Base-by-base conservation (phyloP, 2,113 vertebrate genomes). In the Copsychus sechellarum region DNA sequence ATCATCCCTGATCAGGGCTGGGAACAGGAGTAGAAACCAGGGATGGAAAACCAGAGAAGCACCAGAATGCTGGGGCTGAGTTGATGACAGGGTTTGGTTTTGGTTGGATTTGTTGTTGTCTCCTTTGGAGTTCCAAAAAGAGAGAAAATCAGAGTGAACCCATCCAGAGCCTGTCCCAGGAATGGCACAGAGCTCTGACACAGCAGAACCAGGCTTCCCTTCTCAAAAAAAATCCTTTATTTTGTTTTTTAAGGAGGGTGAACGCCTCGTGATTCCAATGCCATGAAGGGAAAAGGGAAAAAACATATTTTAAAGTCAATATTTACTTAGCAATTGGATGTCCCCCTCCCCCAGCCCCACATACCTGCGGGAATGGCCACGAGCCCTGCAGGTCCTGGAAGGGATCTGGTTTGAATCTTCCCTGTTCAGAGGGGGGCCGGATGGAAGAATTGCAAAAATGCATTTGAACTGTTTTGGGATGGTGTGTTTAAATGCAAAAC, bases 401-500 rank as follows among this genome's bases (percentile, higher is more conserved):
- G 54, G 58, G 83, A 51, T 86, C 96, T 96, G 89, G 93, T 96
- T 96, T 92, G 91, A 94, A 91, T 91, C 92, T 91, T 93, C 91
- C 70, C 13, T 3, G 0, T 79, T 79, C 26, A 0, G 34, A 89
- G 86, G 92, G 83, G 83, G 62, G 79, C 53, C 14, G 31, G 82
- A 62, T 79, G 70, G 61, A 95, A 60, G 95, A 95, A 95, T 95
- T n/a, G 81, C 95, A 95, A 93, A 96, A 96, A 96, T 77, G 88
- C 85, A 71, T 83, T 78, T 83, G 94, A 92, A 47, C 79, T 57
- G 81, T 89, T 95, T 72, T 26, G 85, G 66, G 36, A n/a, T 82
- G 34, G 54, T 18, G 77, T 8, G 19, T 83, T 83, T 93, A 84
- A 92, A 88, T 1, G 38, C 86, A 82, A 81, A 85, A 12, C 76